Base-by-base conservation (phyloP, 2,888 invertebrate species). In the Caenorhabditis panamensis region DNA sequence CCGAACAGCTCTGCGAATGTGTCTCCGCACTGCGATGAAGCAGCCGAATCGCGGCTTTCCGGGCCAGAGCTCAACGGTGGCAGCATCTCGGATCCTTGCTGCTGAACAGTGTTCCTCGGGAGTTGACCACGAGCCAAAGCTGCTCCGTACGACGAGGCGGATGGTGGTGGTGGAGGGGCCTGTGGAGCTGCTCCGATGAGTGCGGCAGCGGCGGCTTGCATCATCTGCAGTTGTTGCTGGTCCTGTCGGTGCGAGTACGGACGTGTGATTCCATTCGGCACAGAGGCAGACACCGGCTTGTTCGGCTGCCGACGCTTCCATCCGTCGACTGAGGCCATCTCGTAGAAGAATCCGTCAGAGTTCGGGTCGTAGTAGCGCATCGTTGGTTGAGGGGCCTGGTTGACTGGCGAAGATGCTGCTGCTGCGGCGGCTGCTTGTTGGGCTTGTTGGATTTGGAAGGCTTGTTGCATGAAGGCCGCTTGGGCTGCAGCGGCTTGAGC, bases 241-340 rank as follows among this genome's bases (percentile, higher is more conserved):
- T 51, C 59, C 36, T 69, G 59, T 8, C 71, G 47, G 20, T 67
- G 66, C 5, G 67, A 36, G 44, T 75, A 78, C 4, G 77, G 78
- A 3, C 83, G 41, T 1, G 77, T 69, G 44, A 78, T 72, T 61
- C 79, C 77, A 16, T 51, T 53, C 9, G 77, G 82, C 0, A 80
- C 73, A 18, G 82, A 76, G 2, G 83, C 79, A 1, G 81, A 75
- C 9, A 71, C 67, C 13, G 82, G 81, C 62, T 84, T 82, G 41
- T 82, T 72, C 47, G 85, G 85, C 53, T 83, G 83, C 9, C 85
- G 79, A 18, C 82, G 51, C 58, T 85, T 85, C 90, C 90, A 90
- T 24, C 90, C 90, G 69, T 90, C 89, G 31, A 90, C 89, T 6
- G 88, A 87, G 6, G 89, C 89, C 88, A 89, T 89, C 72, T 90